Evolutionary conservation across 2,797 vertebrate genomes (phyloP).

Genomic region (Pachyuromys duprasi): DNA sequence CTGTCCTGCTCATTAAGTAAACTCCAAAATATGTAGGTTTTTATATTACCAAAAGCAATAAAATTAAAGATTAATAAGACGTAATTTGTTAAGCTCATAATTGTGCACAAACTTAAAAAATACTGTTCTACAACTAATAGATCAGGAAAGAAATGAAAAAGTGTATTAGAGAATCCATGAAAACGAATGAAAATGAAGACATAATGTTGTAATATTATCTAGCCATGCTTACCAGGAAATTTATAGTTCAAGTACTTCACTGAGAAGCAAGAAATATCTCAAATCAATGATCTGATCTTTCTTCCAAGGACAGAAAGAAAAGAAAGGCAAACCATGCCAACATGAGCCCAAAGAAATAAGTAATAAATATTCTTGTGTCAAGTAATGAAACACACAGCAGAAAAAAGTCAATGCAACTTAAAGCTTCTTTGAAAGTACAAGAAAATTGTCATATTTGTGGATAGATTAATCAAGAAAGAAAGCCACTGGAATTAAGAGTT

Average conservation of each 20-base stretch:
- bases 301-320: neutral
- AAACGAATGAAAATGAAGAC: neutral
- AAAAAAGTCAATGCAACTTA: neutral
- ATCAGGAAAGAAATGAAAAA: neutral
- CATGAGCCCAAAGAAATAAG: neutral
- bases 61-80: neutral
- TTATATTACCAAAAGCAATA: neutral
- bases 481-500: neutral
- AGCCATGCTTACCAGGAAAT: neutral
- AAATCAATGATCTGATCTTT: neutral
- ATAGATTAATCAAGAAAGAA: neutral
- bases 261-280: neutral
- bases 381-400: neutral
- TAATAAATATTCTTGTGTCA: neutral
- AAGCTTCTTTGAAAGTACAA: neutral
- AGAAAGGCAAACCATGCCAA: neutral
- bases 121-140: neutral
- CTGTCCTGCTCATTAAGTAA: neutral
- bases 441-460: neutral
- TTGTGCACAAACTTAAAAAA: neutral
- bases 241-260: neutral
- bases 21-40: neutral
- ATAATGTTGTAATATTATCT: neutral
- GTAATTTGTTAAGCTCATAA: neutral
- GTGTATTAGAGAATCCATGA: neutral